These are phyloP conservation scores for Eupithecia subumbrata DNA, from an alignment of 2,888 invertebrate genomes.

Conservation along the genomic window DNA sequence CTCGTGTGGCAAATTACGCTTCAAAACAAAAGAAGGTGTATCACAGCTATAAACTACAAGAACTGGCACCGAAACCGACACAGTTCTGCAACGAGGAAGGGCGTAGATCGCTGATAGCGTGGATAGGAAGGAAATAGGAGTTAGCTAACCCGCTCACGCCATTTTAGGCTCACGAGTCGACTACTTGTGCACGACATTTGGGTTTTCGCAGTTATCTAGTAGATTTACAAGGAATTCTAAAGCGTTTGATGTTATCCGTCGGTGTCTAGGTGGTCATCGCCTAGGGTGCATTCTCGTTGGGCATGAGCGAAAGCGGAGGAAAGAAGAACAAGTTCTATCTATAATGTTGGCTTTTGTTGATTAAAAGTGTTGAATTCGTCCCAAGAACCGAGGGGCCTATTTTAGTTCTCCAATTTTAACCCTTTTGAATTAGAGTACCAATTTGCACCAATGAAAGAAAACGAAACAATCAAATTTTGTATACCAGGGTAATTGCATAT, in stretches of 20 bases:
- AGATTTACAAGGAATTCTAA: not conserved
- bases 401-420: too few species aligned
- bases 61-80: conserved; percentile 5
- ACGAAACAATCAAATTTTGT: too few species aligned
- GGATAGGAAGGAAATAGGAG: conserved; percentile 56
- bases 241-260: not conserved
- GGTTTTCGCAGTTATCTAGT: not conserved
- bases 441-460: too few species aligned
- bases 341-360: not conserved
- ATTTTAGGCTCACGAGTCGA: conserved; percentile 43
- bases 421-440: too few species aligned
- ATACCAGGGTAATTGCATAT: too few species aligned
- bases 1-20: not conserved
- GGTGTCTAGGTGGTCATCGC: not conserved
- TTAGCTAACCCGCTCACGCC: conserved; percentile 55
- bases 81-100: conserved; percentile 55
- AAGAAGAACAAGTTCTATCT: not conserved
- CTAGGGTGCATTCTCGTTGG: not conserved
- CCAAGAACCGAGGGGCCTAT: too few species aligned
- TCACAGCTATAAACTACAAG: not conserved
- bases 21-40: conserved; percentile 2
- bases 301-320: not conserved
- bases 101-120: conserved; percentile 45
- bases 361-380: not conserved
- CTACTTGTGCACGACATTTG: conserved; percentile 30